Evolutionary conservation across 2,888 invertebrate genomes (phyloP).

Genomic region (Nyleta sp.): DNA sequence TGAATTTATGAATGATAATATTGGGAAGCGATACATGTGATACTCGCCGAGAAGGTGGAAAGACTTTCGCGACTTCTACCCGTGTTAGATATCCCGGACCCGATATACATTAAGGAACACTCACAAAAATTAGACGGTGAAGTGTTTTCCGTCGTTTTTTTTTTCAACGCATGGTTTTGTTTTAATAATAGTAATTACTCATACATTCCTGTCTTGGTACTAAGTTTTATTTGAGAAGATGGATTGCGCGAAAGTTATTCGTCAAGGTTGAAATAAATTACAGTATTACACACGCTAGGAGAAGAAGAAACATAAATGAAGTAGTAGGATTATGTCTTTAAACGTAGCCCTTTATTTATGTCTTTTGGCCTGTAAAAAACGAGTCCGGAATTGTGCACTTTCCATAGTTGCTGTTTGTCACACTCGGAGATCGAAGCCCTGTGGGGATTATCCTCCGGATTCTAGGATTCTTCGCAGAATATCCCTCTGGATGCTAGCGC

Average conservation of each 20-base stretch:
- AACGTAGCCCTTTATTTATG: slow-evolving; percentile 59
- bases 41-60: slow-evolving; percentile 22
- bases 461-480: slow-evolving; percentile 68
- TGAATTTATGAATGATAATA: slow-evolving; percentile 66
- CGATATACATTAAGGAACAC: slow-evolving; percentile 9
- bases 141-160: neutral
- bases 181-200: no score
- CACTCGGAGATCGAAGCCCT: slow-evolving; percentile 71
- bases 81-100: slow-evolving; percentile 4
- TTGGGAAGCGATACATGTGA: slow-evolving; percentile 41
- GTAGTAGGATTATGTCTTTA: slow-evolving; percentile 39
- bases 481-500: slow-evolving; percentile 66
- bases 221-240: neutral
- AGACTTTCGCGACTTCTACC: slow-evolving; percentile 14
- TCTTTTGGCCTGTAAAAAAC: slow-evolving; percentile 48
- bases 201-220: no score
- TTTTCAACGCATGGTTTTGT: neutral
- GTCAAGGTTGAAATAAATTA: neutral
- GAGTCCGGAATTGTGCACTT: slow-evolving; percentile 48
- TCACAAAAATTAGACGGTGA: slow-evolving; percentile 3
- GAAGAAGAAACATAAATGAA: slow-evolving; percentile 11
- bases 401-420: slow-evolving; percentile 61
- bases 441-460: slow-evolving; percentile 74
- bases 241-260: neutral
- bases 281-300: neutral